Percentiles rank a stretch among this genome's conserved stretches.
Evolutionary conservation across 2,113 vertebrate genomes (phyloP).

Genomic region (Equus przewalskii): DNA sequence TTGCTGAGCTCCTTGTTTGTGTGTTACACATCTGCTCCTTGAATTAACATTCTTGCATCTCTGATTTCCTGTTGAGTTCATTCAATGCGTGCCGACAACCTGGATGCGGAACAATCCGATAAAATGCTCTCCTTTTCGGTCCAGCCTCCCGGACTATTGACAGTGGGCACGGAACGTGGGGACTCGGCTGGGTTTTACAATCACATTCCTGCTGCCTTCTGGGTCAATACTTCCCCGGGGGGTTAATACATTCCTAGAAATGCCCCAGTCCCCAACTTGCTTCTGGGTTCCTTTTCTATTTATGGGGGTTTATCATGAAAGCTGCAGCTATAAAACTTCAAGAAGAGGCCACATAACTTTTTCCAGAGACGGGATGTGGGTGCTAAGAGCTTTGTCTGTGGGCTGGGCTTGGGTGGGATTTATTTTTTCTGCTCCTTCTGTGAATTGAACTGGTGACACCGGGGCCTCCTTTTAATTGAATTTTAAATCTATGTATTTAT

Average conservation of each 20-base stretch:
- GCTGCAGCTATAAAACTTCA: constrained; percentile 57
- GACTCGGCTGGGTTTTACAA: neutral
- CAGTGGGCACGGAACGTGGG: neutral
- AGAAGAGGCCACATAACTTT: constrained; percentile 44
- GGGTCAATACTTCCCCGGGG: constrained; percentile 60
- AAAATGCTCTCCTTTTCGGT: constrained; percentile 50
- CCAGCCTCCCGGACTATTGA: constrained; percentile 48
- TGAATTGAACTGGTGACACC: neutral
- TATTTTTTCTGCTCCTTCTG: neutral
- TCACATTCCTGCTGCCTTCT: constrained; percentile 52
- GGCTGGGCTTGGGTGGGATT: neutral
- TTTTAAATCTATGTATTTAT: constrained; percentile 55
- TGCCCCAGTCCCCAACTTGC: neutral
- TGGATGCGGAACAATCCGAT: constrained; percentile 43
- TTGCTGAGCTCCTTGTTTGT: neutral
- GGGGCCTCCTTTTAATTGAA: constrained; percentile 13
- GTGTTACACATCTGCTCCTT: constrained; percentile 8
- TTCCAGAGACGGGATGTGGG: neutral
- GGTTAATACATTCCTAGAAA: constrained; percentile 59
- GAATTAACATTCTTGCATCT: constrained; percentile 63
- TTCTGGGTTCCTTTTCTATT: constrained; percentile 78
- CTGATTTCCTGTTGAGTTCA: constrained; percentile 48
- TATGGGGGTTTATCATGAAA: constrained; percentile 60
- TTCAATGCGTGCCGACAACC: neutral
- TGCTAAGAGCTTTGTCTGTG: neutral